phyloP scores from a whole-genome alignment of 2,888 invertebrate genomes.

The Odontothrips loti region DNA sequence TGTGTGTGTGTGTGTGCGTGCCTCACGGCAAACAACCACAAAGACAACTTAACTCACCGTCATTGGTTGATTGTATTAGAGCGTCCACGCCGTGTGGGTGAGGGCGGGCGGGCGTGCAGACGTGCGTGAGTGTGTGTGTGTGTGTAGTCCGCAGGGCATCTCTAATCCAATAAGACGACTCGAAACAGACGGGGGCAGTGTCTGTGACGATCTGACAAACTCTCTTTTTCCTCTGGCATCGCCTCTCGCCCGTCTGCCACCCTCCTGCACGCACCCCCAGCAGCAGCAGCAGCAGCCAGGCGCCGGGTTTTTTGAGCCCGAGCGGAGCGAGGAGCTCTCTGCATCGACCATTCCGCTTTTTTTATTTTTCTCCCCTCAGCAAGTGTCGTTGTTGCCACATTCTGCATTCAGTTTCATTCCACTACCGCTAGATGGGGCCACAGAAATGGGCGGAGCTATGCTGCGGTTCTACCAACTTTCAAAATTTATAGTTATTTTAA shows the following conservation, averaged over 20 bases:
- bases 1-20: neutral
- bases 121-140: neutral
- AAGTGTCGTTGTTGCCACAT: no score
- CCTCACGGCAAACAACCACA: constrained; percentile 11
- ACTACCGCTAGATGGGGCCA: no score
- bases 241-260: neutral
- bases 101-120: neutral
- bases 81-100: neutral
- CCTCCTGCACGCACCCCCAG: neutral
- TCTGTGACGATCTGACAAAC: constrained; percentile 8
- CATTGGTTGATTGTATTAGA: constrained; percentile 24
- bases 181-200: constrained; percentile 13
- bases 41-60: constrained; percentile 24
- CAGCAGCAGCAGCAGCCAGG: no score
- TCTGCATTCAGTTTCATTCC: no score
- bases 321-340: no score
- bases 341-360: no score
- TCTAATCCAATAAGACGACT: constrained; percentile 18
- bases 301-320: no score
- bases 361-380: no score
- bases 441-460: no score
- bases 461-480: no score
- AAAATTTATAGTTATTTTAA: no score
- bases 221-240: neutral
- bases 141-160: neutral